These are phyloP conservation scores for Pipistrellus pipistrellus DNA, from an alignment of 2,797 vertebrate species.

Conservation along the genomic window DNA sequence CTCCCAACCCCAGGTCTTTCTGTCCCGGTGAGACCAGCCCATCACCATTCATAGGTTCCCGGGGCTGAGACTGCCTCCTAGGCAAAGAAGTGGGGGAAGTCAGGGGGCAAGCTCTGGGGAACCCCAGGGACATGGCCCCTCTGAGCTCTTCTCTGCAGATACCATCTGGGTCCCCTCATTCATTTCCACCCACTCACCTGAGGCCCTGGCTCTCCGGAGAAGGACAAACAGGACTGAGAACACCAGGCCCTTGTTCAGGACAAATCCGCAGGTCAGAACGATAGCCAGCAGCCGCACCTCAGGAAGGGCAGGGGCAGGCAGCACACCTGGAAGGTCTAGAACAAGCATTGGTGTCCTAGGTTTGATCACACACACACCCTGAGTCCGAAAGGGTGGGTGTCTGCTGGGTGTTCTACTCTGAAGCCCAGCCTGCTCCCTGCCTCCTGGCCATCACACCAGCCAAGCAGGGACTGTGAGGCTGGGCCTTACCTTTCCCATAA, in stretches of 20 bases:
- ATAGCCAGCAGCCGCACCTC: not conserved
- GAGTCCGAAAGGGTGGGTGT: not conserved
- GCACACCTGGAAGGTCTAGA: not conserved
- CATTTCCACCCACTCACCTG: not conserved
- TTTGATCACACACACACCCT: too few relatives aligned
- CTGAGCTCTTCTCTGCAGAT: not conserved
- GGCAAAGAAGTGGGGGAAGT: not conserved
- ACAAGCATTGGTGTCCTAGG: not conserved
- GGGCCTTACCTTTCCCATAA: not conserved
- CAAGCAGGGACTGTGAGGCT: not conserved
- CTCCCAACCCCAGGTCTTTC: not conserved
- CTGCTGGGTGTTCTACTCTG: not conserved
- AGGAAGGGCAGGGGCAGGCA: not conserved
- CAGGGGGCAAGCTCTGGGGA: not conserved
- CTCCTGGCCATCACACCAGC: not conserved
- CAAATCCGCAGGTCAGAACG: not conserved
- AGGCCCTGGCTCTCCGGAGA: not conserved
- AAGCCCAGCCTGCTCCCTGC: not conserved
- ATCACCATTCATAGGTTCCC: not conserved
- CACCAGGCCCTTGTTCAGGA: constrained; percentile 30
- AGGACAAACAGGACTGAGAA: constrained; percentile 25
- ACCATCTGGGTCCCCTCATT: not conserved
- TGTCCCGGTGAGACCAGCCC: not conserved
- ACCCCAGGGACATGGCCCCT: not conserved
- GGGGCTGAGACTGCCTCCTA: not conserved